Conservation (phyloP, 2,113 vertebrate species). For the Ailurus styani region DNA sequence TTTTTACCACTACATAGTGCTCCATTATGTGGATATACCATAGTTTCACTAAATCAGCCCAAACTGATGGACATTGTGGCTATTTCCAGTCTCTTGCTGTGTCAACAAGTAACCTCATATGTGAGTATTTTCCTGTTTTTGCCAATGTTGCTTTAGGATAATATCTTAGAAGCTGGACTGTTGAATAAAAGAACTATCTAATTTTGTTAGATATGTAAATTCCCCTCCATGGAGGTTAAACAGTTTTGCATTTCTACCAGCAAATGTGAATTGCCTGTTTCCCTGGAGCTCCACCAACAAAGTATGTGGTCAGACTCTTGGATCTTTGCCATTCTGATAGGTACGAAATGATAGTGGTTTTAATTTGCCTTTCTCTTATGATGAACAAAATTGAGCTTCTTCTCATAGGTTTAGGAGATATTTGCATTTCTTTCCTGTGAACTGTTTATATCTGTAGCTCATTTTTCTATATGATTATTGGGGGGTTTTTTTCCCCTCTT, state of each 20-base stretch:
- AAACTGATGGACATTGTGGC: background rate
- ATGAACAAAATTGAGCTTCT: background rate
- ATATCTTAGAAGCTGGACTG: background rate
- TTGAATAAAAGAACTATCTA: background rate
- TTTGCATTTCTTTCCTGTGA: slow-evolving; percentile 19
- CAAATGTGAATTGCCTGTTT: background rate
- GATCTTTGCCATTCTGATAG: background rate
- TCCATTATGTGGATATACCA: background rate
- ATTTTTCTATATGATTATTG: background rate
- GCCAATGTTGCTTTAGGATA: background rate
- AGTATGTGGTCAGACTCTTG: background rate
- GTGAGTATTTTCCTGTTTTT: background rate
- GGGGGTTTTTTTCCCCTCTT: background rate
- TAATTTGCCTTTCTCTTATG: background rate
- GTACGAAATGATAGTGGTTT: background rate
- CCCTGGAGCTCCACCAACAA: background rate
- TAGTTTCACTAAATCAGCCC: background rate
- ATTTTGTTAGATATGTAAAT: background rate
- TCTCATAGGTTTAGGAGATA: background rate
- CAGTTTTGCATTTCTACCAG: background rate
- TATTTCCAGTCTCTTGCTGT: background rate
- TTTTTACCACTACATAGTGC: background rate
- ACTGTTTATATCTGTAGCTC: background rate
- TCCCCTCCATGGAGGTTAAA: background rate
- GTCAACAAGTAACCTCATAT: background rate